Evolutionary conservation across 2,888 invertebrate species (phyloP), one percentile per base, ranked within the genome.

Genomic region (Drosophila algonquin): DNA sequence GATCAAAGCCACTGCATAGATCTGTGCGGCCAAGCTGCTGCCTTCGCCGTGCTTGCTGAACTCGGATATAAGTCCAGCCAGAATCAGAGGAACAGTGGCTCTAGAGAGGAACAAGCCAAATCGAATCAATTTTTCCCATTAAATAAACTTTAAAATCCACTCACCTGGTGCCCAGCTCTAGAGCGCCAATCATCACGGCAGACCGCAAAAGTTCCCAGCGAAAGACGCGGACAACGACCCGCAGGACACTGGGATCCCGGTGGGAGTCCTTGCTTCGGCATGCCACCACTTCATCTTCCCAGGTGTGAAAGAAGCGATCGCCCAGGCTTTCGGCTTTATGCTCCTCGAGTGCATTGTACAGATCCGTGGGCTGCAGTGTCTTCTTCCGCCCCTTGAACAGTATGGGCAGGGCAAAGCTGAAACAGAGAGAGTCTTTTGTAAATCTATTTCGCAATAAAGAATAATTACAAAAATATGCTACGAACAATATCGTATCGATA

Each of bases 331-430:
- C 90, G 2, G 97, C 97, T 83, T 94, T 93, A 90, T 97, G 97
- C 35, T 93, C 93, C 48, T 92, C 93, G 53, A 95, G 93, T 0
- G 96, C 94, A 80, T 95, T 94, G 82, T 95, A 95, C 40, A 98
- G 93, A 92, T 98, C 98, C 44, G 94, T 93, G 50, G 95, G 93
- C 75, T 95, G 95, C 58, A 97, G 92, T 59, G 95, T 94, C 79
- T 96, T 94, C 61, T 93, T 94, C 80, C 94, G 94, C 0, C 97
- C 97, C 89, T 94, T 94, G 78, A 94, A 94, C 91, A 97, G 96
- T 80, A 96, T 92, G 3, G 95, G 95, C 84, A 96, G 93, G 57
- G 96, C 95, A 95, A 97, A 97, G 91, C 96, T 95, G 89, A 46
- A 93, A 92, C 76, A 21, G 16, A 46, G 73, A 65, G 51, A 4